Conservation (phyloP, 2,113 vertebrate genomes). For the Vombatus ursinus region DNA sequence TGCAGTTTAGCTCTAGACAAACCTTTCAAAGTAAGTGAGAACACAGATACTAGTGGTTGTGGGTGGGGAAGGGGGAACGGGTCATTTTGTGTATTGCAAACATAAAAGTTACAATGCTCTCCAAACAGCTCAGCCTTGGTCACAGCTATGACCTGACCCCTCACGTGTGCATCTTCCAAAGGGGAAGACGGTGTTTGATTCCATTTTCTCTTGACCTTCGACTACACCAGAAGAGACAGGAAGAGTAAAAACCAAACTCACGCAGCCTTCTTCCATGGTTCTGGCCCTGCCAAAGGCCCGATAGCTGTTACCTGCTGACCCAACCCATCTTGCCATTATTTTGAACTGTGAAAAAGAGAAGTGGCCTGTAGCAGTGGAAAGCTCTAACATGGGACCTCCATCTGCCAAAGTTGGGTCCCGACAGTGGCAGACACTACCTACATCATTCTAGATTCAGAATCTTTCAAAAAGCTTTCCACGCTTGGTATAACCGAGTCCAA, state of each 20-base stretch:
- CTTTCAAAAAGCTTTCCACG: too few relatives aligned
- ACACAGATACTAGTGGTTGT: constrained; percentile 46
- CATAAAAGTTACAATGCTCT: not conserved
- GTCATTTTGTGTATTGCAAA: constrained; percentile 45
- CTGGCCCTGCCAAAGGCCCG: not conserved
- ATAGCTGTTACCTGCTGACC: not conserved
- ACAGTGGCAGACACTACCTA: not conserved
- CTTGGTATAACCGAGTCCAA: not conserved
- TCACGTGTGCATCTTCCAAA: not conserved
- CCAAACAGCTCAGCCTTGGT: not conserved
- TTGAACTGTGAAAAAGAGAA: not conserved
- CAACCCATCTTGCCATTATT: not conserved
- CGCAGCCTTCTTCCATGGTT: not conserved
- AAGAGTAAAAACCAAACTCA: not conserved
- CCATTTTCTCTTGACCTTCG: not conserved
- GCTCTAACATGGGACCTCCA: not conserved
- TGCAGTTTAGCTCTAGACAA: constrained; percentile 38
- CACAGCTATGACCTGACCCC: not conserved
- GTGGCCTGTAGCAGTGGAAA: too few relatives aligned
- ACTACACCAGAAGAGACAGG: not conserved
- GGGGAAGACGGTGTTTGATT: not conserved
- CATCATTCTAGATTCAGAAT: not conserved
- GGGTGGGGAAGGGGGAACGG: constrained; percentile 57
- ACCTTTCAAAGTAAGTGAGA: constrained; percentile 63
- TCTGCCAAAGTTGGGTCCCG: not conserved